Evolutionary conservation across 1,140 invertebrate species (phyloP).

Genomic region (Leptestheria dahalacensis): DNA sequence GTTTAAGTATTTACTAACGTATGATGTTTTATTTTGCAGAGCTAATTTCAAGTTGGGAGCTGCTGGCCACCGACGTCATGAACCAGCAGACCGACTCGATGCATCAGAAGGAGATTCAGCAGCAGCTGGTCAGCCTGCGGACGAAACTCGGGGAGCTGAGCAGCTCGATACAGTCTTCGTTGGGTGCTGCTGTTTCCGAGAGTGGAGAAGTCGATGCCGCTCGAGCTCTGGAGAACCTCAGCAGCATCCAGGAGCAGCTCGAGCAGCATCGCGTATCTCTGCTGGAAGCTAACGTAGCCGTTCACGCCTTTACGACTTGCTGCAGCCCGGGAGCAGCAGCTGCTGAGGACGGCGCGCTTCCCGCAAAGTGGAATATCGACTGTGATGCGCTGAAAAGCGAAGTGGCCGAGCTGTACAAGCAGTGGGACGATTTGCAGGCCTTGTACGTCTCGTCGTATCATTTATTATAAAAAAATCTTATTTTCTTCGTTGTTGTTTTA

Average conservation of each 20-base stretch:
- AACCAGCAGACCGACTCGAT: constrained; percentile 47
- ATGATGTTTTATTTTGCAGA: constrained; percentile 29
- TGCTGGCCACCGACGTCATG: constrained; percentile 32
- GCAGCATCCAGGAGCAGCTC: neutral
- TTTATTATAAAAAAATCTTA: no score
- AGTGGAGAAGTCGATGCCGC: constrained; percentile 13
- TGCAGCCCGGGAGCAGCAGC: constrained; percentile 29
- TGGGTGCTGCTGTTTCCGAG: constrained; percentile 21
- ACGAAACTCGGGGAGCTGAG: constrained; percentile 25
- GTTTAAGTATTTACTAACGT: constrained; percentile 5
- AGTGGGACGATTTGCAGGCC: constrained; percentile 42
- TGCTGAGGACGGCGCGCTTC: neutral
- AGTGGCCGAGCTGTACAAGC: constrained; percentile 51
- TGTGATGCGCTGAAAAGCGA: constrained; percentile 32
- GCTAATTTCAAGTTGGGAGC: constrained; percentile 40
- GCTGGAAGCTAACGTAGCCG: constrained; percentile 53
- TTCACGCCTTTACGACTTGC: constrained; percentile 52
- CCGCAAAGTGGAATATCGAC: neutral
- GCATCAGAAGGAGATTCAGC: constrained; percentile 46
- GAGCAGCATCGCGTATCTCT: constrained; percentile 26
- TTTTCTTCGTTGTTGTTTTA: neutral
- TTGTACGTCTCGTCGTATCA: no score
- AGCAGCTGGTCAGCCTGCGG: constrained; percentile 19
- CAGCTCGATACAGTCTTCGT: neutral
- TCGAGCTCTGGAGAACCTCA: constrained; percentile 1